Conservation (phyloP, 2,797 vertebrate species). For the Glossophaga mutica region DNA sequence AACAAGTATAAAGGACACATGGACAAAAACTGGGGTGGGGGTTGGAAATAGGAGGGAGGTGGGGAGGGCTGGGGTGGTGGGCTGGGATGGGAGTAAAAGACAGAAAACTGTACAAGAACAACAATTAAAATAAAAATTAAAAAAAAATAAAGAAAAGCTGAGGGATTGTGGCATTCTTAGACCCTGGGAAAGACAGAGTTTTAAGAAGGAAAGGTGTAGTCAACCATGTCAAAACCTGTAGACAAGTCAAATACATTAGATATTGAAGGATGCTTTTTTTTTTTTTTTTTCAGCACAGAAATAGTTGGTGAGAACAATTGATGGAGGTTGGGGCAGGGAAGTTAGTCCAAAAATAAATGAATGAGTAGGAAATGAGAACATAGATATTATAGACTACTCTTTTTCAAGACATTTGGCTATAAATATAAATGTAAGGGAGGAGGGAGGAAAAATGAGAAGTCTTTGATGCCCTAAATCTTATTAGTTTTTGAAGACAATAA, state of each 20-base stretch:
- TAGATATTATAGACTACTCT: neutral
- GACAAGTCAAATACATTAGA: neutral
- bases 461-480: neutral
- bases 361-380: neutral
- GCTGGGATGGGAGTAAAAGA: too few species aligned
- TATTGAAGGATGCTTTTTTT: neutral
- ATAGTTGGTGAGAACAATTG: neutral
- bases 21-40: too few species aligned
- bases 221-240: neutral
- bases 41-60: too few species aligned
- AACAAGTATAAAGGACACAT: too few species aligned
- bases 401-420: neutral
- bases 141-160: neutral
- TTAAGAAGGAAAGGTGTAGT: neutral
- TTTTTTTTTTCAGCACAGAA: neutral
- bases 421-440: neutral
- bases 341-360: neutral
- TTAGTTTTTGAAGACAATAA: neutral
- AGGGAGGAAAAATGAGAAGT: neutral
- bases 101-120: too few species aligned
- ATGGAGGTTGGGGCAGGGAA: neutral
- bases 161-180: neutral
- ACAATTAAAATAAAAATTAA: too few species aligned
- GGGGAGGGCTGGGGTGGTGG: too few species aligned
- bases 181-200: neutral